Conservation (phyloP, 2,797 vertebrate genomes). For the Martes flavigula region DNA sequence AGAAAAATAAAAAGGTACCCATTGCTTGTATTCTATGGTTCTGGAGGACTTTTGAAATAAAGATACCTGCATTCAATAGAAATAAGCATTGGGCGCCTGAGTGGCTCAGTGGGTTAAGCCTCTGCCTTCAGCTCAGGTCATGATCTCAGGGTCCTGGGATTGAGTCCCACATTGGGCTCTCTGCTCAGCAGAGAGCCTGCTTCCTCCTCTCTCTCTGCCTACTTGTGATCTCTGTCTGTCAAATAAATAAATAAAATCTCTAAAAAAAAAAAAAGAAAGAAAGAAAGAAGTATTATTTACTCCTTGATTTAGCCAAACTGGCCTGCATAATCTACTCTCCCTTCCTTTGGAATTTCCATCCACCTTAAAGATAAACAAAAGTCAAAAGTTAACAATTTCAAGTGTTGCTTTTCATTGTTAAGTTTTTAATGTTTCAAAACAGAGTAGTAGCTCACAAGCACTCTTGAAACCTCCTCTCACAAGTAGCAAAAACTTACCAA, state of each 20-base stretch:
- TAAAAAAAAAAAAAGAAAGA: no score
- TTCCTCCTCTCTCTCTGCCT: no score
- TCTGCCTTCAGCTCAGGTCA: no score
- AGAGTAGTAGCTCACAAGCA: not conserved
- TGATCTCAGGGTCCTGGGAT: no score
- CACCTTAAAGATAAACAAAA: not conserved
- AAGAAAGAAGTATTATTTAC: not conserved
- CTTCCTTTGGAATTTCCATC: not conserved
- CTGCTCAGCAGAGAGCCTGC: no score
- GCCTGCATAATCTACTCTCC: not conserved
- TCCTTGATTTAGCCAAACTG: not conserved
- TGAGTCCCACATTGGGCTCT: no score
- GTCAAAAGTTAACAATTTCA: not conserved
- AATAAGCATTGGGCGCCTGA: not conserved
- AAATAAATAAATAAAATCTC: no score
- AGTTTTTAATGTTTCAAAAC: conserved; percentile 7
- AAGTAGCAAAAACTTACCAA: not conserved
- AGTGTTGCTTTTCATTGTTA: not conserved
- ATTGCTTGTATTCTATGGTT: not conserved
- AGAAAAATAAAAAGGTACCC: not conserved
- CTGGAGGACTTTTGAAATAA: not conserved
- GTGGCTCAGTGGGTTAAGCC: no score
- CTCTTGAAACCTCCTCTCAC: not conserved
- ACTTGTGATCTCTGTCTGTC: no score
- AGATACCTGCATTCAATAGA: not conserved